Evolutionary conservation across 1,140 invertebrate species (phyloP), one percentile per base, ranked within the genome.

Genomic region (Drosophila repleta): DNA sequence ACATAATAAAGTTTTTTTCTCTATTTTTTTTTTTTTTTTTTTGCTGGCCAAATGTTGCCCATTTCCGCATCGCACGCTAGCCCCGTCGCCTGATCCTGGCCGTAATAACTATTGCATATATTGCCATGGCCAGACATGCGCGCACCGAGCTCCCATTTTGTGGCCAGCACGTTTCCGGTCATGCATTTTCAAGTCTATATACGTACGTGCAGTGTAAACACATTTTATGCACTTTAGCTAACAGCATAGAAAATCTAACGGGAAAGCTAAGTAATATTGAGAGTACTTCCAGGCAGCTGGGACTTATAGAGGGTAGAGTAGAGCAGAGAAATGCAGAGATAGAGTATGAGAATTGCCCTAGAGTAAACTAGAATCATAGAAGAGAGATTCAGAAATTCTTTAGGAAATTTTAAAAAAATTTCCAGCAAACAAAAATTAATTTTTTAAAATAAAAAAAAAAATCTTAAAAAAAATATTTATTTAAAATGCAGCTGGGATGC

Each of bases 141-240:
- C 65, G 65, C 45, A 45, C 35, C 17, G 53, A 26, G 46, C 35
- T 53, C n/a, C 53, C 70, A 73, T 73, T 68, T 73, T 73, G 70
- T 73, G 65, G 70, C 64, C 64, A 68, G 55, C 49, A 58, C 64
- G 18, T 73, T 73, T 73, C 70, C 70, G 64, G 65, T 45, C 51
- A 73, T 68, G 63, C 57, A 73, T 68, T 68, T 73, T 43, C 35
- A 11, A 68, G 35, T 35, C 32, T 29, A 10, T 29, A 29, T 29
- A 26, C 2, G 3, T 35, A 35, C 7, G 11, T 35, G 11, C 10
- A 35, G 32, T 35, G 32, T 43, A 26, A 41, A 43, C 39, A 17
- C n/a, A 17, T 43, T 43, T 43, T 43, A 43, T 43, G 39, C 11
- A 35, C 32, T 13, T 35, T 35, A 35, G 11, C 6, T 32, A 32